Base-by-base conservation (phyloP, 1,140 invertebrate species). In the Drosophila melanica region DNA sequence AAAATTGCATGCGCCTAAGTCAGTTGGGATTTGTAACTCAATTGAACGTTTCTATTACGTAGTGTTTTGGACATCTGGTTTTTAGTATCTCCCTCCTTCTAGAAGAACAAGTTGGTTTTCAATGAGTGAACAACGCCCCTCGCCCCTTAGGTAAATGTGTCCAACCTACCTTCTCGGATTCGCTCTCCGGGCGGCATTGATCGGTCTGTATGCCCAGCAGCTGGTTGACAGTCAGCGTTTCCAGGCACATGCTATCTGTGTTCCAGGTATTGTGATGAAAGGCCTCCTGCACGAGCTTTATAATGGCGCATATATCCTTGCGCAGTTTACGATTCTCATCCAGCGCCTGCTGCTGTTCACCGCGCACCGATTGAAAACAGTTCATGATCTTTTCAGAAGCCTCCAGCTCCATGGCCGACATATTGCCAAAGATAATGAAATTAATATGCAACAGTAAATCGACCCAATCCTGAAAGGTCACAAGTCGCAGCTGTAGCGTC, bases 381-480 rank as follows among this genome's bases (percentile, higher is more conserved):
- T 47, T n/a, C 10, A 67, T 50, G 9, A 89, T 75, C 58, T 80
- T 77, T n/a, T 60, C 27, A 27, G 64, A 72, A 0, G 85, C 65
- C 45, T 90, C 85, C 8, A 57, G 35, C 48, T 92, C 90, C 27
- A 92, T n/a, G 3, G 66, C 62, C 3, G 73, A 48, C 53, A 90
- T 76, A 48, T 91, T 86, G 30, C 51, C 57, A 27, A 92, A 64
- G 3, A 89, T 55, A 0, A 70, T 35, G 16, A 59, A 65, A 55
- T 90, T 91, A 0, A 90, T 67, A 14, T 81, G 65, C 3, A 90
- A 60, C 33, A 91, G 51, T 7, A 85, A 54, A 37, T 90, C 79
- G 12, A 92, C 81, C 90, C 90, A 92, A 57, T 92, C 90, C 18
- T 92, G 81, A 33, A 64, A 90, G 1, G 90, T 92, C 0, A 72